These are phyloP conservation scores for Potamarius usumacintae DNA, from an alignment of 2,113 vertebrate genomes.

Conservation along the genomic window DNA sequence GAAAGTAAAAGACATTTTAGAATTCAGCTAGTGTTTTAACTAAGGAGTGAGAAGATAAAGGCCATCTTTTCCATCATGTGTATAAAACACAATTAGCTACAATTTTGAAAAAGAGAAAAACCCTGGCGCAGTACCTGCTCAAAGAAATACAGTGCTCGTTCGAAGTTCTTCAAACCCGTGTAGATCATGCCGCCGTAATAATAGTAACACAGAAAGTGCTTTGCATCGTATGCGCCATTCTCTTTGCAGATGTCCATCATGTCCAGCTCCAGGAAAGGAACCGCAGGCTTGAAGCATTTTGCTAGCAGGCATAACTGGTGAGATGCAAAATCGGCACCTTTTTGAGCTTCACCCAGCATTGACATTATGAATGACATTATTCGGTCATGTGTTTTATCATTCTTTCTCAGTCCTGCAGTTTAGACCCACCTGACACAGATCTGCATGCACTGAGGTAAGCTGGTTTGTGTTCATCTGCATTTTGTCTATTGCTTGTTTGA, in stretches of 20 bases:
- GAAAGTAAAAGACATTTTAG: background rate
- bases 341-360: background rate
- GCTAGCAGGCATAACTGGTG: constrained; percentile 96
- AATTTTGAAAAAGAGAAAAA: background rate
- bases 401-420: background rate
- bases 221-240: constrained; percentile 97
- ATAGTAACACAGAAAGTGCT: constrained; percentile 99
- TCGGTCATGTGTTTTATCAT: background rate
- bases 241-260: constrained; percentile 99
- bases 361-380: no score
- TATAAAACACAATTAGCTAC: background rate
- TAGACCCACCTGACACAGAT: constrained; percentile 94
- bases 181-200: constrained; percentile 99
- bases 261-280: constrained; percentile 95
- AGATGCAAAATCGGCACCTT: background rate
- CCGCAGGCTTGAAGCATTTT: constrained; percentile 97
- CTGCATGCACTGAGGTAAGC: constrained; percentile 98
- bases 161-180: constrained; percentile 98
- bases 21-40: background rate
- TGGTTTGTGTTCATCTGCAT: constrained; percentile 99
- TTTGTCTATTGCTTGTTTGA: constrained; percentile 99
- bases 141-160: constrained; percentile 98
- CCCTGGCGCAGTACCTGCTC: constrained; percentile 70
- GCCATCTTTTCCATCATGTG: background rate
- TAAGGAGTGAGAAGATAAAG: background rate